Evolutionary conservation across 2,113 vertebrate genomes (phyloP), one percentile per base, ranked within the genome.

Genomic region (Saguinus midas): DNA sequence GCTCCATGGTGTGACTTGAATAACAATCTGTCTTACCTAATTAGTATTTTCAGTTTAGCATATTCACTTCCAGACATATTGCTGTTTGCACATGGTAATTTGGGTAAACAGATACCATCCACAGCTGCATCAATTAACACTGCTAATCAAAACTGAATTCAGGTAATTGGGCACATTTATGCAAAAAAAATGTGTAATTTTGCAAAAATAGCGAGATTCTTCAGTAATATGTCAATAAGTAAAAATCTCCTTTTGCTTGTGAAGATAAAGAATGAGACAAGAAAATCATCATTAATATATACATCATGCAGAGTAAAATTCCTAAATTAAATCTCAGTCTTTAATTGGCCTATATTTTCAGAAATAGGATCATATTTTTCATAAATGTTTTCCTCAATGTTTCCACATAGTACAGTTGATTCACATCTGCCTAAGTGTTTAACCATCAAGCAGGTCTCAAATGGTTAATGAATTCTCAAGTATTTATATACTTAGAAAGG

Each of bases 101-200:
- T 99, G 98, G 98, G 98, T 99, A 99, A 99, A 99, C 99, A 99
- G 98, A 99, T 98, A 98, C 98, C 97, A 99, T 99, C 98, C 98
- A 98, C 99, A 99, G 99, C 99, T 99, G 99, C 99, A 99, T 99
- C 99, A 99, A 99, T 99, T 99, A 99, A 99, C 99, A 99, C 98
- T 99, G 99, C 98, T 99, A 99, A 99, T 99, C 99, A 99, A 99
- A 99, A 99, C 98, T 99, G 99, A 99, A 99, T 99, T 99, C 99
- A 99, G 98, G 98, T 99, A 99, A 99, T 99, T 99, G 99, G 99
- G 98, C 98, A 98, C 98, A 99, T 99, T 99, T 99, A 99, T 99
- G 99, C 98, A 98, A 99, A 99, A 99, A 96, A 99, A 99, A 98
- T 98, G 97, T 98, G 98, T 99, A 99, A 99, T 99, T 98, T 98